These are phyloP conservation scores for Coregonus clupeaformis DNA, from an alignment of 2,113 vertebrate species.

Conservation along the genomic window DNA sequence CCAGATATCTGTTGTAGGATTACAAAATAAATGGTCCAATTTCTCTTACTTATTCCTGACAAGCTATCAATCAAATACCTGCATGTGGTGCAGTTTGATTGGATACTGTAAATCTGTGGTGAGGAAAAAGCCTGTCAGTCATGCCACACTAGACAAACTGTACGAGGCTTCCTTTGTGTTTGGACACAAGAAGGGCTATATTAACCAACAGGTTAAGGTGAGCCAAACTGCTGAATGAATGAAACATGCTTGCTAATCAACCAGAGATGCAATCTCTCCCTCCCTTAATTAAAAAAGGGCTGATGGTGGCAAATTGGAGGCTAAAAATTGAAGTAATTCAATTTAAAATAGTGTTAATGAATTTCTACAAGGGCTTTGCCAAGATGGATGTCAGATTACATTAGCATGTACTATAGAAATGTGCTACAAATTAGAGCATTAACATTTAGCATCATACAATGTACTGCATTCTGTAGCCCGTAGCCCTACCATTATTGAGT, in stretches of 20 bases:
- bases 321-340: neutral
- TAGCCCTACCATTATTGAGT: neutral
- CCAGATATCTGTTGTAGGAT: neutral
- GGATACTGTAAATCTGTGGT: constrained; percentile 7
- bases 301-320: neutral
- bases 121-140: constrained; percentile 25
- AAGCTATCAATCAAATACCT: constrained; percentile 33
- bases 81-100: constrained; percentile 14
- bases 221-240: constrained; percentile 14
- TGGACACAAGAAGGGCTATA: neutral
- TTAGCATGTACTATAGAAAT: neutral
- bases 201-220: constrained; percentile 8
- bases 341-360: constrained; percentile 11
- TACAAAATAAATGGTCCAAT: neutral
- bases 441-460: neutral
- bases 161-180: neutral
- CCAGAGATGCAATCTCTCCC: constrained; percentile 18
- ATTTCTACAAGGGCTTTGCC: neutral
- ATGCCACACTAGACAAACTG: constrained; percentile 10
- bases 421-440: neutral
- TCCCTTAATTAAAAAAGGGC: constrained; percentile 38
- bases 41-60: constrained; percentile 30
- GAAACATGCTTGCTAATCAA: constrained; percentile 23
- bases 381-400: neutral
- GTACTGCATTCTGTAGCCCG: too few species aligned